Percentiles rank a stretch among this genome's conserved stretches.
Conservation (phyloP, 2,113 vertebrate genomes). For the Phyllopteryx taeniolatus region DNA sequence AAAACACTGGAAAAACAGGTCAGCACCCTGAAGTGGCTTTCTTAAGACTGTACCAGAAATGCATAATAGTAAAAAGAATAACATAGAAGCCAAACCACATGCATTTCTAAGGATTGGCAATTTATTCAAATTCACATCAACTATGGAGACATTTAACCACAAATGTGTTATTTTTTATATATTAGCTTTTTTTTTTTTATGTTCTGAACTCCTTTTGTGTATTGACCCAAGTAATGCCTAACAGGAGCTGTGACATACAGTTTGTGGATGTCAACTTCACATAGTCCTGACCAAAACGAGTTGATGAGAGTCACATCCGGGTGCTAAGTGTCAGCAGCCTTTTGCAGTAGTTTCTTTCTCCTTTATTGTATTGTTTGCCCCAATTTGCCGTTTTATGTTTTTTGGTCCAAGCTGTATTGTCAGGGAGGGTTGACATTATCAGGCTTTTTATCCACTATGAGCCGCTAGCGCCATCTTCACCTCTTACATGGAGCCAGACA, state of each 20-base stretch:
- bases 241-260: neutral
- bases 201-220: neutral
- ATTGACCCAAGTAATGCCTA: neutral
- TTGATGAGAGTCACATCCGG: neutral
- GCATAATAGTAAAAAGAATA: neutral
- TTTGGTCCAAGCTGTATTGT: neutral
- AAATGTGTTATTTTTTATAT: neutral
- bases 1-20: slow-evolving; percentile 99
- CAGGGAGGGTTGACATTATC: neutral
- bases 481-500: neutral
- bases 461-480: neutral
- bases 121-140: neutral
- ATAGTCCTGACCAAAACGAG: neutral
- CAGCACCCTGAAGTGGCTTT: slow-evolving; percentile 6
- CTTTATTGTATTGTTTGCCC: neutral
- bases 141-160: neutral
- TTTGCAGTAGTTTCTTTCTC: neutral
- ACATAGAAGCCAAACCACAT: neutral
- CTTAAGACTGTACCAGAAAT: neutral
- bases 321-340: neutral
- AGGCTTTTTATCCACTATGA: neutral
- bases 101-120: neutral
- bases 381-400: neutral
- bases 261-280: neutral
- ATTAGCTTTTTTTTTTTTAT: neutral